These are phyloP conservation scores for Opisthograptis luteolata DNA, from an alignment of 2,888 invertebrate genomes.

Conservation along the genomic window DNA sequence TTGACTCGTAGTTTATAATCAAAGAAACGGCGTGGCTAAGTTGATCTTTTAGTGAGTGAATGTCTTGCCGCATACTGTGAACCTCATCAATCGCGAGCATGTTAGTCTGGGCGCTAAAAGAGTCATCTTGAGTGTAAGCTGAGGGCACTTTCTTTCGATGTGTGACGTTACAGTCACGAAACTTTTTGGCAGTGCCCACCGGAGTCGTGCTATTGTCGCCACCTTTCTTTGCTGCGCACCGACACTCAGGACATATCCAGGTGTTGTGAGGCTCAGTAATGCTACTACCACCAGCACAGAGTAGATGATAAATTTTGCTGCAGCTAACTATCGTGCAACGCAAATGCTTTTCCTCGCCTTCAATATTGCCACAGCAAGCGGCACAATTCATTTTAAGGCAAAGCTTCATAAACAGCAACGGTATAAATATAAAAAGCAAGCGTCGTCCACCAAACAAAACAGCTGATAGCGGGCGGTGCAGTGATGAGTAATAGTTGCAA, in stretches of 20 bases:
- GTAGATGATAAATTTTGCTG: background rate
- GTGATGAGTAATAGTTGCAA: too few relatives aligned
- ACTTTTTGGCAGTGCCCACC: background rate
- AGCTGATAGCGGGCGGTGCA: background rate
- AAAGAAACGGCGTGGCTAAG: background rate
- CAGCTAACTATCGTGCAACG: background rate
- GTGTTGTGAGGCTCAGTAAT: background rate
- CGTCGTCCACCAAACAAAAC: background rate
- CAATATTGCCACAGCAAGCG: background rate
- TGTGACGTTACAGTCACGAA: background rate
- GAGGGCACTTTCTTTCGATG: background rate
- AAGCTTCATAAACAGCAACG: background rate
- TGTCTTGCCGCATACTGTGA: background rate
- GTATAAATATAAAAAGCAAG: background rate
- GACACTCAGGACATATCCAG: background rate
- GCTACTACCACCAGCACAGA: background rate
- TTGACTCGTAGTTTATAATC: background rate
- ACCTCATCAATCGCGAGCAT: background rate
- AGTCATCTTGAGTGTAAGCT: background rate
- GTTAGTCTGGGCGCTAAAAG: too few relatives aligned
- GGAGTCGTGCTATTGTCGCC: background rate
- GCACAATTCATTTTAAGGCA: background rate
- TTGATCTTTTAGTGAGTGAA: background rate
- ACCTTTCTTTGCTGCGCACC: background rate
- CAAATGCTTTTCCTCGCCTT: background rate